phyloP scores from a whole-genome alignment of 2,888 invertebrate species.

The Trimorus sp. region DNA sequence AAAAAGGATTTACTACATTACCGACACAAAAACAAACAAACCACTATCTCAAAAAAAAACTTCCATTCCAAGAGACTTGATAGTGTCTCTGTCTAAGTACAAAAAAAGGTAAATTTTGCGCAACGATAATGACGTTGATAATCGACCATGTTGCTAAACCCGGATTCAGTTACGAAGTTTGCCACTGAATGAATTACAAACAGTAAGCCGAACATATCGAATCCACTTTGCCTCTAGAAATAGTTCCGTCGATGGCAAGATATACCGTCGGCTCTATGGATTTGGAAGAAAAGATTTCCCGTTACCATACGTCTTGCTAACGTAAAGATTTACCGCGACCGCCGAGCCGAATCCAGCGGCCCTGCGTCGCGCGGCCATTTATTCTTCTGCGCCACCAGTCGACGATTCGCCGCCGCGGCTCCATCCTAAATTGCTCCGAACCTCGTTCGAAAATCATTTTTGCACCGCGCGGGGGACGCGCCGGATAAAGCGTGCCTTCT shows the following conservation, averaged over 20 bases:
- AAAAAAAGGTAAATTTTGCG: background rate
- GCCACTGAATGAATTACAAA: conserved; percentile 54
- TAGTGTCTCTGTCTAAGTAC: too few species aligned
- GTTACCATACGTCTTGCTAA: conserved; percentile 60
- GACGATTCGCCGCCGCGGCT: conserved; percentile 23
- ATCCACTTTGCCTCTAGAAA: conserved; percentile 46
- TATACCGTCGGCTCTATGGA: conserved; percentile 37
- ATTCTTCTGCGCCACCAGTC: conserved; percentile 48
- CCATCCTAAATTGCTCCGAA: conserved; percentile 52
- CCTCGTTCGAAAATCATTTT: conserved; percentile 38
- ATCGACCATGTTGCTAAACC: conserved; percentile 7
- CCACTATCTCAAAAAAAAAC: too few species aligned
- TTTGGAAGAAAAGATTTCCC: conserved; percentile 56
- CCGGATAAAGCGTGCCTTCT: conserved; percentile 11
- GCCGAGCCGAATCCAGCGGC: conserved; percentile 25
- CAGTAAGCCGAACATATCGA: conserved; percentile 40
- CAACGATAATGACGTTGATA: conserved; percentile 34
- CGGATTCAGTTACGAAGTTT: conserved; percentile 44
- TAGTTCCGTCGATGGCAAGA: conserved; percentile 47
- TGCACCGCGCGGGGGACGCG: conserved; percentile 17
- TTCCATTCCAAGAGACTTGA: too few species aligned
- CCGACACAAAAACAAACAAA: too few species aligned
- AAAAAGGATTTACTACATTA: too few species aligned
- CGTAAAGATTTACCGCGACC: conserved; percentile 50
- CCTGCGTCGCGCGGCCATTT: conserved; percentile 38